phyloP scores from a whole-genome alignment of 2,888 invertebrate species.

The Chrysolina oricalcia region DNA sequence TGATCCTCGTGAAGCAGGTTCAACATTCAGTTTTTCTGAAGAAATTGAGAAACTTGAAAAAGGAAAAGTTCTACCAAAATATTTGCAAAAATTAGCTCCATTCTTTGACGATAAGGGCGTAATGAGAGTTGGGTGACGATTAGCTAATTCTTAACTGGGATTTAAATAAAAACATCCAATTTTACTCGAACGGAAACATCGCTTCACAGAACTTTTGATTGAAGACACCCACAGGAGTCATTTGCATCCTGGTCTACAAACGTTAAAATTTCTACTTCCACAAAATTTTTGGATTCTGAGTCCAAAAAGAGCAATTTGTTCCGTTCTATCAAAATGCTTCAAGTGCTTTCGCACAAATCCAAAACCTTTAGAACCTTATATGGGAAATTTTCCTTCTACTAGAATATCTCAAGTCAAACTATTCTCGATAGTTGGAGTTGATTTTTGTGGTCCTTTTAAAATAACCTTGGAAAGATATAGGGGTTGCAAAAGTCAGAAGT shows the following conservation, averaged over 20 bases:
- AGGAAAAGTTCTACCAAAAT: neutral
- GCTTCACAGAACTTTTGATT: neutral
- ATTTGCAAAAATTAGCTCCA: neutral
- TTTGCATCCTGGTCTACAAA: neutral
- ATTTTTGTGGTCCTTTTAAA: slow-evolving; percentile 42
- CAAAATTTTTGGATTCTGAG: neutral
- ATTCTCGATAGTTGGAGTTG: slow-evolving; percentile 45
- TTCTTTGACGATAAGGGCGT: neutral
- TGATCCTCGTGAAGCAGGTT: neutral
- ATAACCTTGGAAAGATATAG: slow-evolving; percentile 37
- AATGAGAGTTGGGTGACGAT: neutral
- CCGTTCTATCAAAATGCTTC: slow-evolving; percentile 44
- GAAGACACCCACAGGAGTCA: neutral
- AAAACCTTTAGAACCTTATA: slow-evolving; percentile 48
- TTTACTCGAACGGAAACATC: neutral
- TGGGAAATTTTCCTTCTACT: slow-evolving; percentile 58
- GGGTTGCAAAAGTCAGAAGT: slow-evolving; percentile 45
- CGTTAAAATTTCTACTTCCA: neutral
- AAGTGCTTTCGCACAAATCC: slow-evolving; percentile 50
- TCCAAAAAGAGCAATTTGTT: slow-evolving; percentile 26
- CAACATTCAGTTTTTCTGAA: neutral
- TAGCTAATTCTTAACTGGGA: neutral
- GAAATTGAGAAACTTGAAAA: neutral
- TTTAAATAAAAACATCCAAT: neutral
- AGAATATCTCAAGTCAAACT: slow-evolving; percentile 47